Percentiles rank a stretch among this genome's conserved stretches.
phyloP scores from a whole-genome alignment of 2,113 vertebrate genomes.

The Callaeas wilsoni region DNA sequence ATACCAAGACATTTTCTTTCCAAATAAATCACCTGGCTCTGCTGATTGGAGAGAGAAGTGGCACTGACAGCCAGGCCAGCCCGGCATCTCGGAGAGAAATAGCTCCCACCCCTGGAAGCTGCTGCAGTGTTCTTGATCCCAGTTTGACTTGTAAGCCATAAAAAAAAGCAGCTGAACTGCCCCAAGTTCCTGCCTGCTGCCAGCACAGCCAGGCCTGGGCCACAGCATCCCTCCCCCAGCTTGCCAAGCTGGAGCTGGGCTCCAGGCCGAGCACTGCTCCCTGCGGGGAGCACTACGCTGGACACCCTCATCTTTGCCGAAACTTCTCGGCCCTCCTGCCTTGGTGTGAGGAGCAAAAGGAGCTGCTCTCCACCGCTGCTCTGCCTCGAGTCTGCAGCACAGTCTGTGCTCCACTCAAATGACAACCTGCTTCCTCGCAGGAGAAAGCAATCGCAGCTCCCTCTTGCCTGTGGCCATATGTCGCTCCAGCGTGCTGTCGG shows the following conservation, averaged over 20 bases:
- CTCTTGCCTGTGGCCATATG: conserved; percentile 23
- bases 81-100: background rate
- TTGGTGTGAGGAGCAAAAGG: background rate
- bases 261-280: accelerated
- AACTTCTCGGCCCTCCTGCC: background rate
- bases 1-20: background rate
- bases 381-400: background rate
- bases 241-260: background rate
- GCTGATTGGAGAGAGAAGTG: background rate
- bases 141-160: background rate
- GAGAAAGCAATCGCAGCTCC: background rate
- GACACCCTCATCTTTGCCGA: background rate
- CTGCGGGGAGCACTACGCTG: accelerated
- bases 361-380: background rate
- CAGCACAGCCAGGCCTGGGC: background rate
- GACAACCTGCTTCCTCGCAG: background rate
- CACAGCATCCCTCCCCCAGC: background rate
- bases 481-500: background rate
- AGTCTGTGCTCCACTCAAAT: background rate
- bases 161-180: background rate
- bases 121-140: accelerated
- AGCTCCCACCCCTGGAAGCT: background rate
- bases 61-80: background rate
- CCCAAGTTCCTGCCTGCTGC: background rate
- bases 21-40: background rate